Conservation (phyloP, 2,888 invertebrate species). For the Sinhomidia bicolor region DNA sequence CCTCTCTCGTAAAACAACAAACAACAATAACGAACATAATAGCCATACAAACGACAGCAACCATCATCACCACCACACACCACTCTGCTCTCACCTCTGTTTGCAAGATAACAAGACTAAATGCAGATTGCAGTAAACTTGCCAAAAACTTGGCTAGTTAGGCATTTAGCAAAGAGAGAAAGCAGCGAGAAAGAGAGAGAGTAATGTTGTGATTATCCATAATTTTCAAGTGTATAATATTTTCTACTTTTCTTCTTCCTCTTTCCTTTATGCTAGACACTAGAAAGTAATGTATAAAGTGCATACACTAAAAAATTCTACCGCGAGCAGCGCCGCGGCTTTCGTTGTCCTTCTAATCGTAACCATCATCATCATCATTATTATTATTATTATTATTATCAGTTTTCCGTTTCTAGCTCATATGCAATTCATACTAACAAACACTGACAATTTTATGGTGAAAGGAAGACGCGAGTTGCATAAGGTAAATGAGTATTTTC, state of each 20-base stretch:
- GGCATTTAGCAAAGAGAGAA: not conserved
- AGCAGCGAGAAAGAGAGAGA: not conserved
- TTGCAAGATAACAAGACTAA: not conserved
- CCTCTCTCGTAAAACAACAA: not conserved
- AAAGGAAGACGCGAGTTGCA: not conserved
- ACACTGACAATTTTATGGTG: constrained; percentile 54
- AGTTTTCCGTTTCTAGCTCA: too few species aligned
- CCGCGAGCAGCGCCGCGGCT: not conserved
- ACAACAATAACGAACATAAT: not conserved
- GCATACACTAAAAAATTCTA: not conserved
- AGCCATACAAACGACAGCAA: not conserved
- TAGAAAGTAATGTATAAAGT: constrained; percentile 5
- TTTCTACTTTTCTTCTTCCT: not conserved
- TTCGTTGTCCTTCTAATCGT: too few species aligned
- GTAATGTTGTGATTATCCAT: constrained; percentile 43
- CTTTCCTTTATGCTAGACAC: not conserved
- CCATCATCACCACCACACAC: not conserved
- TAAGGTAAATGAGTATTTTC: constrained; percentile 69
- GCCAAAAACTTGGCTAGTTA: too few species aligned
- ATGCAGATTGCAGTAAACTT: not conserved
- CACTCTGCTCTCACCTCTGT: not conserved
- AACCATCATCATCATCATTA: not conserved
- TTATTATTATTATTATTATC: not conserved
- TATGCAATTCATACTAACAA: not conserved
- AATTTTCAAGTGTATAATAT: constrained; percentile 27